Conservation (phyloP, 2,797 vertebrate genomes). For the Megalops cyprinoides region DNA sequence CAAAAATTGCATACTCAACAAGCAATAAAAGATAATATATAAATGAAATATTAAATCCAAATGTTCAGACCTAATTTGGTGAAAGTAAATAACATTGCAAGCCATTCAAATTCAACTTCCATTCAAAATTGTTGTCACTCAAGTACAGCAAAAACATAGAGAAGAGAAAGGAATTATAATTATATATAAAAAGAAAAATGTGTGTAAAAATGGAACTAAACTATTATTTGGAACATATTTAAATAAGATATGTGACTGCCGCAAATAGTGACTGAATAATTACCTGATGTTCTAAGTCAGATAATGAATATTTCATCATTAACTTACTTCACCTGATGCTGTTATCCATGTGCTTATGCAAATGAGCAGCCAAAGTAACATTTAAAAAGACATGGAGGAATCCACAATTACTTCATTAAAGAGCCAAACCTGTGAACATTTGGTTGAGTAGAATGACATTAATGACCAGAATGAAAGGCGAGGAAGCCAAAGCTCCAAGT, state of each 20-base stretch:
- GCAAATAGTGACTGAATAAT: background rate
- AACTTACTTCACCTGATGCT: slow-evolving; percentile 18
- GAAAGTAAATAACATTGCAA: no score
- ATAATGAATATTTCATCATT: slow-evolving; percentile 23
- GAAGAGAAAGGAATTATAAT: no score
- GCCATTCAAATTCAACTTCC: no score
- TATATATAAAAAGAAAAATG: background rate
- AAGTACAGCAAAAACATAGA: no score
- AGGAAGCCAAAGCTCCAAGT: background rate
- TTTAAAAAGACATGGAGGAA: slow-evolving; percentile 16
- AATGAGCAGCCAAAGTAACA: slow-evolving; percentile 19
- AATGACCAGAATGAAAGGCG: background rate
- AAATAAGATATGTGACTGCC: background rate
- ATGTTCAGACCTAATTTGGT: no score
- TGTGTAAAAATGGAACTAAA: background rate
- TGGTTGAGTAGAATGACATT: background rate
- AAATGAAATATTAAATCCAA: no score
- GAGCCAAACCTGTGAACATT: background rate
- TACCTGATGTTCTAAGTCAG: slow-evolving; percentile 1
- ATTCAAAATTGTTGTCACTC: no score
- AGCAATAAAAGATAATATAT: no score
- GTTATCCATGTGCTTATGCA: slow-evolving; percentile 19
- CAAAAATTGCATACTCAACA: background rate
- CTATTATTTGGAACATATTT: slow-evolving; percentile 18
- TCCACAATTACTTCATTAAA: slow-evolving; percentile 13